phyloP scores from a whole-genome alignment of 2,113 vertebrate species.

The Gulo gulo region DNA sequence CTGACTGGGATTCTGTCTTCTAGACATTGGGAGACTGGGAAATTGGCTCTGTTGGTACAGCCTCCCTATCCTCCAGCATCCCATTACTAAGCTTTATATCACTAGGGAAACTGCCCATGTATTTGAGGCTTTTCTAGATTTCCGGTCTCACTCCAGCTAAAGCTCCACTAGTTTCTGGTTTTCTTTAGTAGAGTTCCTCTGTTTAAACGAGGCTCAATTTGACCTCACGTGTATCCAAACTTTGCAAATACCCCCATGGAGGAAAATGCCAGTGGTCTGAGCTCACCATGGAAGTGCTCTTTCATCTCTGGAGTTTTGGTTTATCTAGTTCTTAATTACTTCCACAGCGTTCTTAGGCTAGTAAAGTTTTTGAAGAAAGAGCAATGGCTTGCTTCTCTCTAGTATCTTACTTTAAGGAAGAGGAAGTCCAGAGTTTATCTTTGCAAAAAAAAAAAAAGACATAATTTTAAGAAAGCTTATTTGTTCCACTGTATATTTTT shows the following conservation, averaged over 20 bases:
- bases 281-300: neutral
- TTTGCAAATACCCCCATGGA: neutral
- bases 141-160: neutral
- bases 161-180: neutral
- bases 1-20: neutral
- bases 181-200: slow-evolving; percentile 9
- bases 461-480: slow-evolving; percentile 30
- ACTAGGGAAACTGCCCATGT: neutral
- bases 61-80: neutral
- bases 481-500: neutral
- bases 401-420: neutral
- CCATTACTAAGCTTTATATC: neutral
- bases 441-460: neutral
- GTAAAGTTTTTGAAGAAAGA: neutral
- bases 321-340: neutral
- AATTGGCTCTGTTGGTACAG: neutral
- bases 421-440: neutral
- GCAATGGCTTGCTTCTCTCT: neutral
- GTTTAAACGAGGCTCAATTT: neutral
- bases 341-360: neutral
- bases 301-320: neutral
- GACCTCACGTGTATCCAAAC: neutral
- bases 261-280: neutral
- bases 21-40: neutral
- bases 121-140: neutral